Base-by-base conservation (phyloP, 2,888 invertebrate species). In the Epicampocera succincta region DNA sequence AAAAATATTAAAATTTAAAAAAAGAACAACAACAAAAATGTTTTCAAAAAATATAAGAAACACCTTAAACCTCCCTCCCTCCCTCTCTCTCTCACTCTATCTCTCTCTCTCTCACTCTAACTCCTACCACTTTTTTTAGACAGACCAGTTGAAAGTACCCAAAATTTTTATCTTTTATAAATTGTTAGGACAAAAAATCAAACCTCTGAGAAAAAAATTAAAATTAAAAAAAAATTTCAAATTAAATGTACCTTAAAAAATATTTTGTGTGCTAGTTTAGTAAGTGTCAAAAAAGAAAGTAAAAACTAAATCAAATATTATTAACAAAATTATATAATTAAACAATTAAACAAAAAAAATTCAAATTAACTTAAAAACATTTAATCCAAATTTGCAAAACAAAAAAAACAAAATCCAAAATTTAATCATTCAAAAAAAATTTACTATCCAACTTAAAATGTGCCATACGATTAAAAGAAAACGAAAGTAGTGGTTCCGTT, bases 181-280 rank as follows among this genome's bases (percentile, higher is more conserved):
- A 69, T 69, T 80, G 19, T 56, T 66, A 66, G 44, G 42, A 38
- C 42, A 40, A 71, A 44, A 25, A 63, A 56, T 33, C 11, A 58
- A 74, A 74, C 40, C 69, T 71, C 69, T 74, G 56, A 66, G 66
- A 72, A 77, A 74, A 44, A 21, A 61, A 19, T 52, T 19, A 56
- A 44, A 48, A 44, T 58, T 42, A 56, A 33, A 68, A 50, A 69
- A 46, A 66, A 33, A 56, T 80, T 81, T 83, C 76, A 82, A 83
- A 86, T 89, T 86, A 87, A 88, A 88, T 89, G 89, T 89, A 90
- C 89, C 89, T 89, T 86, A 87, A 87, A 68, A 86, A 87, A 87
- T 88, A 88, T 87, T 90, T 89, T 89, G 87, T 89, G 88, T 89
- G 88, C 89, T 79, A 89, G 88, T 89, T 89, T 71, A 89, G 87